phyloP scores from a whole-genome alignment of 2,888 invertebrate genomes.

The Cristatella mucedo region DNA sequence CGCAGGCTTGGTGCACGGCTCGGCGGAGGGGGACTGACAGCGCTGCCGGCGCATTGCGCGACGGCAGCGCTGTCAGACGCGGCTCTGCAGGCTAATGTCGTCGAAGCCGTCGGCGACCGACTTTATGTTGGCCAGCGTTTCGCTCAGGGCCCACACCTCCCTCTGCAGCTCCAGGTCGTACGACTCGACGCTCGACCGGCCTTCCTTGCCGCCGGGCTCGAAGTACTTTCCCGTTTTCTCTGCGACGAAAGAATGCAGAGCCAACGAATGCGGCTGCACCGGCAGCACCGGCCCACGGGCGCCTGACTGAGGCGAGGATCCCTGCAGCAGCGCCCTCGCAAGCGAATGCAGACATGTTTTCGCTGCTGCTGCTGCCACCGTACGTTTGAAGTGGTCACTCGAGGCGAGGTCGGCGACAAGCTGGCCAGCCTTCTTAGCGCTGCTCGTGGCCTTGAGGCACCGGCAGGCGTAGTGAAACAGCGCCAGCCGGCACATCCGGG shows the following conservation, averaged over 20 bases:
- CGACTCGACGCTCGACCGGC: slow-evolving; percentile 16
- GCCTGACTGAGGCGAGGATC: no score
- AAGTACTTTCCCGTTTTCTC: slow-evolving; percentile 15
- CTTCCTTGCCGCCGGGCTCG: slow-evolving; percentile 14
- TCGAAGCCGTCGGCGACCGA: slow-evolving; percentile 14
- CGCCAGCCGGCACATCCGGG: no score
- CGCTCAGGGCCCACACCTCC: slow-evolving; percentile 13
- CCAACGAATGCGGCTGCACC: slow-evolving; percentile 14
- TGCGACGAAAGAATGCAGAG: slow-evolving; percentile 3
- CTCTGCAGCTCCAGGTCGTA: slow-evolving; percentile 16
- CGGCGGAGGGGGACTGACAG: no score
- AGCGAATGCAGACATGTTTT: no score
- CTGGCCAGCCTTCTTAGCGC: slow-evolving; percentile 12
- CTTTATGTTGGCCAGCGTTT: slow-evolving; percentile 13
- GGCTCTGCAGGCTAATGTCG: slow-evolving; percentile 14
- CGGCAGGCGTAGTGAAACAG: no score
- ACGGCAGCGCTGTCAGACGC: no score
- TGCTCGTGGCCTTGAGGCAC: no score
- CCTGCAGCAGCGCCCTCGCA: no score
- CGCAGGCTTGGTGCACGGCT: no score
- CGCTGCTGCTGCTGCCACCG: no score
- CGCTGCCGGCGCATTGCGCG: no score
- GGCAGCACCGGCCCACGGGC: slow-evolving; percentile 13
- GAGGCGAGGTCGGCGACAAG: slow-evolving; percentile 14
- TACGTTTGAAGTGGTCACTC: slow-evolving; percentile 16